Base-by-base conservation (phyloP, 1,140 invertebrate species). In the Rhopalosiphum padi region DNA sequence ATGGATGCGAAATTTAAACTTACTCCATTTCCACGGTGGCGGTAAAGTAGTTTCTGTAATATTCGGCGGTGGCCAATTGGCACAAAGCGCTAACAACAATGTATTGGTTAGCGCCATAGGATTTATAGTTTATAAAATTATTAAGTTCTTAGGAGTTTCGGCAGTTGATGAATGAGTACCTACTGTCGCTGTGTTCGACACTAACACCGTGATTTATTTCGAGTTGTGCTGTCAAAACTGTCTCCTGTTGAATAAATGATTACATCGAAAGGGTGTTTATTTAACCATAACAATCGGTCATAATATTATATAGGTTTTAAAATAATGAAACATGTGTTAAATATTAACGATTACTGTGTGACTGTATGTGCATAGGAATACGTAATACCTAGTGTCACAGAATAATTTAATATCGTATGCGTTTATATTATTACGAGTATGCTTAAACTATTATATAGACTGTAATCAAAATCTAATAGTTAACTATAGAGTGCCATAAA, bases 1-100 rank as follows among this genome's bases (percentile, higher is more conserved):
- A 77, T 77, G 4, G 6, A 77, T 21, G 30, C n/a, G 43, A 35
- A 60, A 48, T 53, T 25, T 43, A 51, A 48, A 94, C 92, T 94
- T 37, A 94, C 94, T 88, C 94, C 94, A 94, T 94, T 94, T 91
- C 94, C 94, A 94, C 18, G 93, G 88, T 25, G 94, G 94, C 1
- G 86, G 86, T 53, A 89, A 85, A 7, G 94, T 94, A 68, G 77
- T 92, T 25, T 22, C 43, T 22, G 92, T 94, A 23, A 82, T 60
- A 51, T 94, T 92, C 23, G 53, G 21, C 3, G 94, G 93, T 25
- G 94, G 94, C 91, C 94, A 94, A 91, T 94, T 94, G 48, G 94
- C 25, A 51, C 94, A 94, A 37, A 94, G 68, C 1, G 88, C 89
- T 0, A 94, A 43, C 91, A 94, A 93, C 43, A 94, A 87, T 22